These are phyloP conservation scores for Saccopteryx bilineata DNA, from an alignment of 2,113 vertebrate genomes.

Conservation along the genomic window DNA sequence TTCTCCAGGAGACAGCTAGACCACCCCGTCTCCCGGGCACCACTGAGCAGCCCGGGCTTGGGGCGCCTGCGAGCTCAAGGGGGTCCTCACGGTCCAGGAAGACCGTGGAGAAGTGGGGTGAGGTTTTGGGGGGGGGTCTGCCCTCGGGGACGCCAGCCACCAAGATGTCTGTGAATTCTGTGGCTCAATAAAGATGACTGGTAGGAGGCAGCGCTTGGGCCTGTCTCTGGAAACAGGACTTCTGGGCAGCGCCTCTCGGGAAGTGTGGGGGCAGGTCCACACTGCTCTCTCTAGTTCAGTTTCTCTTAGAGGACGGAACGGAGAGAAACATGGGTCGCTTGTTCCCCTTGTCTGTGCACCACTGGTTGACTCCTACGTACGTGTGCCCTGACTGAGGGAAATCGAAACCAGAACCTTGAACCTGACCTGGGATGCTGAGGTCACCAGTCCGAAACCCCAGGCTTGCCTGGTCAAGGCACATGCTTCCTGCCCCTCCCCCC, in stretches of 20 bases:
- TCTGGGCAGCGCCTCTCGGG: background rate
- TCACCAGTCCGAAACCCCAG: too few relatives aligned
- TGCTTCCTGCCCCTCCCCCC: too few relatives aligned
- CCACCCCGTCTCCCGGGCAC: background rate
- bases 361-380: too few relatives aligned
- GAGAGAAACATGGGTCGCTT: too few relatives aligned
- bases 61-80: background rate
- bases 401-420: too few relatives aligned
- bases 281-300: background rate
- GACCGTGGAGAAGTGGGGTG: background rate
- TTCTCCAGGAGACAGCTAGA: constrained; percentile 58
- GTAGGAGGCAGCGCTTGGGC: background rate
- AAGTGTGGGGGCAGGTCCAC: background rate
- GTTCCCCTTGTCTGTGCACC: too few relatives aligned
- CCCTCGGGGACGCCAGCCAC: background rate
- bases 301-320: too few relatives aligned
- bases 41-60: background rate
- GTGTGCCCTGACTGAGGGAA: too few relatives aligned
- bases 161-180: background rate
- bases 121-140: too few relatives aligned
- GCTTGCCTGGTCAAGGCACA: too few relatives aligned
- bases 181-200: constrained; percentile 73
- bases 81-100: background rate
- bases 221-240: background rate
- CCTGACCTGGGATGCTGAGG: too few relatives aligned